A percentile compares a stretch with the other conserved stretches of the same genome.
Evolutionary conservation across 92 coral and sea anemone genomes (phyloP).

Genomic region (Bergia puertoricense): DNA sequence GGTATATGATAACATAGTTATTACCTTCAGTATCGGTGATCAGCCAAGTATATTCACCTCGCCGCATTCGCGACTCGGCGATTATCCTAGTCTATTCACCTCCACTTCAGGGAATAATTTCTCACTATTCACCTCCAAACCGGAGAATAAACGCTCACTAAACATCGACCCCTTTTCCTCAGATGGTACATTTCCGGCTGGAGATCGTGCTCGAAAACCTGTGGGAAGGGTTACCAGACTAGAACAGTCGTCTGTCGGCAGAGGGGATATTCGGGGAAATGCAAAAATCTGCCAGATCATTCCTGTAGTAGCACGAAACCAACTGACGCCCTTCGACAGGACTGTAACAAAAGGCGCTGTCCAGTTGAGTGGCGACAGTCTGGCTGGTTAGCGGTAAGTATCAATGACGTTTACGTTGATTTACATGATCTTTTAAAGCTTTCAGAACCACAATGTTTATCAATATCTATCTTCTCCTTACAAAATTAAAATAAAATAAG

Average conservation of each 20-base stretch:
- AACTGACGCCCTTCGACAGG: slow-evolving; percentile 3
- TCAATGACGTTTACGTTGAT: background rate
- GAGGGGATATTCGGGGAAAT: slow-evolving; percentile 25
- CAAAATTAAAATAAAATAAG: too few relatives aligned
- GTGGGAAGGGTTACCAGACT: slow-evolving; percentile 35
- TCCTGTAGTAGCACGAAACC: slow-evolving; percentile 19
- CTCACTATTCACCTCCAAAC: too few relatives aligned
- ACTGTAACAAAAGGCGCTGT: slow-evolving; percentile 27
- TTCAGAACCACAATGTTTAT: too few relatives aligned
- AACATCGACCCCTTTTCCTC: background rate
- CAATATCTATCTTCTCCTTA: too few relatives aligned
- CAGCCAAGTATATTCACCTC: too few relatives aligned
- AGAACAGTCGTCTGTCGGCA: slow-evolving; percentile 16
- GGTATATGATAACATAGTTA: too few relatives aligned
- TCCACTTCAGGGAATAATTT: too few relatives aligned
- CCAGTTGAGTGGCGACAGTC: slow-evolving; percentile 34
- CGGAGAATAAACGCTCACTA: too few relatives aligned
- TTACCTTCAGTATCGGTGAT: too few relatives aligned
- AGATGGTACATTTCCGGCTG: slow-evolving; percentile 40
- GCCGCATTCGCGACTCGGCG: too few relatives aligned
- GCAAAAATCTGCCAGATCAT: background rate
- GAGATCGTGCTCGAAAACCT: slow-evolving; percentile 24
- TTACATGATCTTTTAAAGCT: too few relatives aligned
- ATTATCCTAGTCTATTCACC: too few relatives aligned
- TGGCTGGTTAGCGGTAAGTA: slow-evolving; percentile 33